Conservation (phyloP, 1,140 invertebrate species). For the Glossosoma conforme region DNA sequence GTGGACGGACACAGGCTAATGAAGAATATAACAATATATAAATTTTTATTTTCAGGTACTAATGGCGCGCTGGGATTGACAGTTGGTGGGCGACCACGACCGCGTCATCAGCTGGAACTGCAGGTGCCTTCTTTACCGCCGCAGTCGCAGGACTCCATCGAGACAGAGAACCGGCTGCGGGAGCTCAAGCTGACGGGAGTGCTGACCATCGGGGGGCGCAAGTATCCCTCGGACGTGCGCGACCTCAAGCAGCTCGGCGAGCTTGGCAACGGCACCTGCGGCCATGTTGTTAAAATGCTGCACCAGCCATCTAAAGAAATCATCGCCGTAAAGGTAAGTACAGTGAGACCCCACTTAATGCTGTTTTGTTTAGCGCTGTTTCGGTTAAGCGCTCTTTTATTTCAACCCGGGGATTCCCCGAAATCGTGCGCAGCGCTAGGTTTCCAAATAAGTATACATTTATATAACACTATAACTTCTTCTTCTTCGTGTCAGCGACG, state of each 20-base stretch:
- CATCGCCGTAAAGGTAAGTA: constrained; percentile 88
- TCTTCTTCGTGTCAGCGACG: no score
- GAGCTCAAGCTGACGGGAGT: constrained; percentile 82
- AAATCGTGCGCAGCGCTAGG: no score
- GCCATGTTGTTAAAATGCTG: constrained; percentile 95
- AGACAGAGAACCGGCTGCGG: constrained; percentile 67
- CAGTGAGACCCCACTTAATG: no score
- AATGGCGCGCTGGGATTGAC: constrained; percentile 15
- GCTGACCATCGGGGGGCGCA: constrained; percentile 72
- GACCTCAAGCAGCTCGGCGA: constrained; percentile 87
- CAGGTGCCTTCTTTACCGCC: constrained; percentile 52
- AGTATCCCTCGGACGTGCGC: constrained; percentile 78
- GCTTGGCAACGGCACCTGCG: constrained; percentile 92
- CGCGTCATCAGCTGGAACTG: constrained; percentile 43
- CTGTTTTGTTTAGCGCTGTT: no score
- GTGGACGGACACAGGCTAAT: background rate
- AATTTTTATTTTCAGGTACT: constrained; percentile 40
- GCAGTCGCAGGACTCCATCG: constrained; percentile 52
- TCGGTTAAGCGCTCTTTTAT: no score
- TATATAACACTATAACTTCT: no score
- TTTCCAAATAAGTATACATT: no score
- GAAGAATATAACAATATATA: background rate
- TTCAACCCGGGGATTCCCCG: no score
- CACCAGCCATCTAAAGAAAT: constrained; percentile 79
- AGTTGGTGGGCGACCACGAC: constrained; percentile 34